Conservation (phyloP, 2,113 vertebrate genomes). For the Siphamia tubifer region DNA sequence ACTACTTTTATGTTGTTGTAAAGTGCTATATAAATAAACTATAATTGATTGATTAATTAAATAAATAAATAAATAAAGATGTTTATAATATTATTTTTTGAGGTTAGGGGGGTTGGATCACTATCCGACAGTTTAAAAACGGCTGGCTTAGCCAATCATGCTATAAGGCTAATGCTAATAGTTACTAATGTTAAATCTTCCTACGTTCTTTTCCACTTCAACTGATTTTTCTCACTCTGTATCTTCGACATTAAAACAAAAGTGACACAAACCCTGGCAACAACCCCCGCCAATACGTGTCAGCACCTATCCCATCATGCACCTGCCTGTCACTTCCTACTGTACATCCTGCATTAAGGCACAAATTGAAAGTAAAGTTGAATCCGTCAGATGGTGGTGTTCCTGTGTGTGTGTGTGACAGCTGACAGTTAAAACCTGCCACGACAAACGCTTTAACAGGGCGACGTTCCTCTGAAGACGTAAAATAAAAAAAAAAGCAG, state of each 20-base stretch:
- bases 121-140: too few relatives aligned
- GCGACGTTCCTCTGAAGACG: slow-evolving; percentile 30
- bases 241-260: background rate
- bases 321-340: slow-evolving; percentile 17
- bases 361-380: slow-evolving; percentile 32
- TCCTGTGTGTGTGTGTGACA: slow-evolving; percentile 37
- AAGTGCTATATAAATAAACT: too few relatives aligned
- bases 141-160: too few relatives aligned
- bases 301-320: slow-evolving; percentile 5
- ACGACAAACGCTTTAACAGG: slow-evolving; percentile 50
- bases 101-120: too few relatives aligned
- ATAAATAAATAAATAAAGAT: too few relatives aligned
- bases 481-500: background rate
- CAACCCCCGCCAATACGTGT: background rate
- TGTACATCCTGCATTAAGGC: slow-evolving; percentile 13
- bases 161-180: too few relatives aligned
- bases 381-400: slow-evolving; percentile 35
- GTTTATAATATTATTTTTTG: too few relatives aligned
- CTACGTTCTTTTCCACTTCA: background rate
- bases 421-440: slow-evolving; percentile 55
- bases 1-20: too few relatives aligned
- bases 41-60: too few relatives aligned
- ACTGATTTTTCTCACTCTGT: background rate
- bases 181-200: background rate
- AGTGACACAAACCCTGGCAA: slow-evolving; percentile 18